phyloP scores from a whole-genome alignment of 2,888 invertebrate species.

The Ophioninae sp. region DNA sequence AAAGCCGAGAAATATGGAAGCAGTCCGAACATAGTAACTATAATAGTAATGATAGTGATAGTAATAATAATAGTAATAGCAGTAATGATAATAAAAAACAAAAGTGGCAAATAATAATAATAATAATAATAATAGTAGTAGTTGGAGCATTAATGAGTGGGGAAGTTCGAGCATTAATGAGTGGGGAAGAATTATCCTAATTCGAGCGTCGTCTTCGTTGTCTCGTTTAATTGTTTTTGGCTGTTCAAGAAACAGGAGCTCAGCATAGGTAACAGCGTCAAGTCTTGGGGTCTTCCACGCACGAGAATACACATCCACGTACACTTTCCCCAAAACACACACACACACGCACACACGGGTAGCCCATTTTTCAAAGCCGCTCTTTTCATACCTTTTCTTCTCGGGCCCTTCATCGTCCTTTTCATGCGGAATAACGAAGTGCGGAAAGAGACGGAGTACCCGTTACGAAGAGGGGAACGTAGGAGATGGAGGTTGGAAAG shows the following conservation, averaged over 20 bases:
- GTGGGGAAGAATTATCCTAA: background rate
- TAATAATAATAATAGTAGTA: too few relatives aligned
- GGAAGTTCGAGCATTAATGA: too few relatives aligned
- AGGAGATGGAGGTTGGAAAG: background rate
- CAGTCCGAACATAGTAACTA: too few relatives aligned
- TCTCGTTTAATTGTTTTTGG: background rate
- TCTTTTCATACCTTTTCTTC: slow-evolving; percentile 27
- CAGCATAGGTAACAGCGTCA: background rate
- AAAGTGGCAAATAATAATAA: too few relatives aligned
- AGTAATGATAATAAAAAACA: too few relatives aligned
- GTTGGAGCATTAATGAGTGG: too few relatives aligned
- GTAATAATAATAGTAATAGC: too few relatives aligned
- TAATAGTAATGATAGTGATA: too few relatives aligned
- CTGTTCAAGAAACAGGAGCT: background rate
- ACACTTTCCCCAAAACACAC: too few relatives aligned
- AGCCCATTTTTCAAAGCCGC: slow-evolving; percentile 15
- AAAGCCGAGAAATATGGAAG: too few relatives aligned
- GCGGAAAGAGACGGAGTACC: background rate
- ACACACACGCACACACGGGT: background rate
- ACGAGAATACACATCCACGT: background rate
- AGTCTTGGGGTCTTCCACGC: background rate
- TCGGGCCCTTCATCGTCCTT: slow-evolving; percentile 54
- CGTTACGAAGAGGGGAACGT: slow-evolving; percentile 4
- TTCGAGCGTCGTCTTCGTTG: background rate
- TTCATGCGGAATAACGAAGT: slow-evolving; percentile 62